These are phyloP conservation scores for Omphaloscelis lunosa DNA, from an alignment of 2,888 invertebrate species.

Conservation along the genomic window DNA sequence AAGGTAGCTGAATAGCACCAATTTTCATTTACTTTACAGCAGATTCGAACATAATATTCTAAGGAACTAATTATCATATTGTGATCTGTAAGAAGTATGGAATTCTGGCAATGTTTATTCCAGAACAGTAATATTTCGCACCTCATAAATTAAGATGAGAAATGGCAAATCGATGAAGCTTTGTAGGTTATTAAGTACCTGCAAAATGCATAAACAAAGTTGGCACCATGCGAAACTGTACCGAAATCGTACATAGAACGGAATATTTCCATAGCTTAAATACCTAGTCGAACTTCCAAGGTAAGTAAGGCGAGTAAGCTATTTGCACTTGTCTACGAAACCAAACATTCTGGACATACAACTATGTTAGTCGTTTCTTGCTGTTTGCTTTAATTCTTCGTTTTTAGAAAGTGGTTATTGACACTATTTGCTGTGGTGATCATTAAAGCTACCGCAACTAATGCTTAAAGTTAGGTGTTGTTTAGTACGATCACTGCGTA, in stretches of 20 bases:
- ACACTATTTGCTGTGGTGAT: not conserved
- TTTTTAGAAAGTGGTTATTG: slow-evolving; percentile 5
- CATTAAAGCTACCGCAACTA: not conserved
- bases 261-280: slow-evolving; percentile 26
- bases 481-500: not conserved
- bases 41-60: too few relatives aligned
- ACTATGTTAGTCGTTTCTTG: not conserved
- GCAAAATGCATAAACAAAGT: slow-evolving; percentile 24
- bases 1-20: not conserved
- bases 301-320: slow-evolving; percentile 44
- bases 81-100: not conserved
- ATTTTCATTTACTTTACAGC: too few relatives aligned
- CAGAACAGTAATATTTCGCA: not conserved
- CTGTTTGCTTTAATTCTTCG: slow-evolving; percentile 1
- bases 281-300: slow-evolving; percentile 12
- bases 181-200: not conserved
- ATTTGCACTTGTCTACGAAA: slow-evolving; percentile 11
- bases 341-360: slow-evolving; percentile 24
- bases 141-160: not conserved
- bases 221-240: slow-evolving; percentile 2
- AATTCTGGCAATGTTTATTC: not conserved
- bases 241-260: not conserved
- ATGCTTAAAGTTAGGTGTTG: not conserved
- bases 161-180: slow-evolving; percentile 7
- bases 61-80: not conserved